phyloP scores from a whole-genome alignment of 2,888 invertebrate species.

The Busseola fusca region DNA sequence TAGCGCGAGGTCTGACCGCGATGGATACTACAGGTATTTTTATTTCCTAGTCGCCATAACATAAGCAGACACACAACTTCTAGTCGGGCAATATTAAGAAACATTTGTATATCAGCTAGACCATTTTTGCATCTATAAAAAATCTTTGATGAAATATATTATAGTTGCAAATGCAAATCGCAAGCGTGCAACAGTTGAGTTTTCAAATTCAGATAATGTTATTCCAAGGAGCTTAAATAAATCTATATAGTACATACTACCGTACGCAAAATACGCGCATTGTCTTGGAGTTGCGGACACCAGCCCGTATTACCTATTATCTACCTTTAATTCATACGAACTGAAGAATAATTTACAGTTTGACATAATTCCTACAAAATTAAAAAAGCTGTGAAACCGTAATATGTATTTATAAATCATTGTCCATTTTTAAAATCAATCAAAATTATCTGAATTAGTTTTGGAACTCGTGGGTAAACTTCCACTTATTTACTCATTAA shows the following conservation, averaged over 20 bases:
- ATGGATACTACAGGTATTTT: conserved; percentile 93
- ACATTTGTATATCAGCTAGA: no score
- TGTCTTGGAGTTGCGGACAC: no score
- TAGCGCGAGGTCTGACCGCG: conserved; percentile 90
- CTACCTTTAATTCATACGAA: no score
- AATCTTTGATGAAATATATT: not conserved
- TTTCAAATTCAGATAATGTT: not conserved
- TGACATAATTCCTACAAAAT: no score
- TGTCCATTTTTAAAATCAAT: not conserved
- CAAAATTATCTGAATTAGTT: not conserved
- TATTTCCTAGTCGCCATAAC: not conserved
- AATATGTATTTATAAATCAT: not conserved
- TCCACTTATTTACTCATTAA: not conserved
- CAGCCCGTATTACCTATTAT: no score
- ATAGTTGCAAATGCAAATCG: not conserved
- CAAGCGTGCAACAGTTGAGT: not conserved
- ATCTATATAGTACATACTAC: not conserved
- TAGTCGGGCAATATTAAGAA: not conserved
- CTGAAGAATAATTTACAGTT: no score
- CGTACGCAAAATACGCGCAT: no score
- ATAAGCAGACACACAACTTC: not conserved
- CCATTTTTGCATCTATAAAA: not conserved
- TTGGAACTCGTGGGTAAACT: not conserved
- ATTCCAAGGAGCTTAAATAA: not conserved
- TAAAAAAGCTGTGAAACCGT: no score